A percentile compares a stretch with the other conserved stretches of the same genome.
Evolutionary conservation across 2,888 invertebrate genomes (phyloP).

Genomic region (Andrena fulva): DNA sequence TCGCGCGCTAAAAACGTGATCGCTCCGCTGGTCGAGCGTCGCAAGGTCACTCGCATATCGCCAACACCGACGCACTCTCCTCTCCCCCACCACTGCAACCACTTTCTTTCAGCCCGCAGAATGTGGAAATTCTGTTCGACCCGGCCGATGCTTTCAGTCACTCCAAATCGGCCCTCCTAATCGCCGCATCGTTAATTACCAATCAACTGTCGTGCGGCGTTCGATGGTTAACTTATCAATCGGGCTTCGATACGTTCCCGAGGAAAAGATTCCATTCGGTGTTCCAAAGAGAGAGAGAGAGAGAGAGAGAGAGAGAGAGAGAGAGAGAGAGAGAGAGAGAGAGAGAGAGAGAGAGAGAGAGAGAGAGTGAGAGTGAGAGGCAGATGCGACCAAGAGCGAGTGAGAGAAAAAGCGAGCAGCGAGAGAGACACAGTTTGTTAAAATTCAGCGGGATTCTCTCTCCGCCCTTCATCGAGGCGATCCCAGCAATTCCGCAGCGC

Average conservation of each 20-base stretch:
- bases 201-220: conserved; percentile 29
- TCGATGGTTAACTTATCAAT: conserved; percentile 51
- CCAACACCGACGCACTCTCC: not conserved
- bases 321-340: not conserved
- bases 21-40: conserved; percentile 14
- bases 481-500: conserved; percentile 16
- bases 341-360: not conserved
- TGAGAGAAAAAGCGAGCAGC: not conserved
- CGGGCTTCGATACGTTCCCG: conserved; percentile 44
- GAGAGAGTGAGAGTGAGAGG: not conserved
- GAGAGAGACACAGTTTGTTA: conserved; percentile 5
- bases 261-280: conserved; percentile 54
- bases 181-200: conserved; percentile 42
- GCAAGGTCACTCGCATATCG: conserved; percentile 52
- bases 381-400: too few relatives aligned
- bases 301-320: conserved; percentile 6
- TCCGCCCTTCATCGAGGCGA: conserved; percentile 9
- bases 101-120: conserved; percentile 8
- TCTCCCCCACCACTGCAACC: not conserved
- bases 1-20: conserved; percentile 32
- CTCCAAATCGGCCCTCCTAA: conserved; percentile 21
- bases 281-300: conserved; percentile 23
- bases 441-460: conserved; percentile 30
- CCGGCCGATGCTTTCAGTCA: not conserved
- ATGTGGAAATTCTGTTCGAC: not conserved